Base-by-base conservation (phyloP, 1,140 invertebrate species). In the Polypedilum pembai region DNA sequence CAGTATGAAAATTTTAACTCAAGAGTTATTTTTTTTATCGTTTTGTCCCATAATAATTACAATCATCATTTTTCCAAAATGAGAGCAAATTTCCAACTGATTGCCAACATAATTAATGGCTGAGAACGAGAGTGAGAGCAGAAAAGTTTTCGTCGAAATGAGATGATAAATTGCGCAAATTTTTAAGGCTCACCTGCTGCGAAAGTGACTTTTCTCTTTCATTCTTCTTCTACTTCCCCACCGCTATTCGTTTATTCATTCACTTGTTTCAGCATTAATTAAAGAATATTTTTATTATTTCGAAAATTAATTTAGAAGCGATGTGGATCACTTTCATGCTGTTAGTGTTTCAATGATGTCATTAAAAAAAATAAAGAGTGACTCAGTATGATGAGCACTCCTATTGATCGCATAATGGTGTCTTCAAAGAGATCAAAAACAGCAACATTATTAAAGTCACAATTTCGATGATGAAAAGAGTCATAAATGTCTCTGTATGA, bases 131-230 rank as follows among this genome's bases (percentile, higher is more conserved):
- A 33, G 24, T 33, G 24, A 33, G 24, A 33, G 24, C 24, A 45
- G 41, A 45, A 45, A 45, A 12, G 8, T 45, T 45, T 45, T 15
- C 8, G 8, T 4, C 41, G 41, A 45, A 45, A 45, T 45, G 41
- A 45, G 41, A 45, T 45, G 41, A 45, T 45, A 45, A 45, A 45
- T 45, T 45, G 41, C 41, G 41, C 41, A 45, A 45, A 45, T 45
- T 45, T 45, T 45, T 45, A 45, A 45, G 41, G 41, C 41, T 45
- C 41, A 45, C 41, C 41, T 45, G 41, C 41, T 45, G 41, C 41
- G 41, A 45, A 15, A 45, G 41, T 15, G 8, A 45, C 41, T 45
- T 45, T 8, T 45, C 41, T 45, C 41, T 45, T 45, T 45, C 41
- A 12, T 15, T 15, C 41, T n/a, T 45, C 15, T 45, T 45, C 15